Conservation (phyloP, 2,888 invertebrate genomes). For the Chrysopilus asiliformis region DNA sequence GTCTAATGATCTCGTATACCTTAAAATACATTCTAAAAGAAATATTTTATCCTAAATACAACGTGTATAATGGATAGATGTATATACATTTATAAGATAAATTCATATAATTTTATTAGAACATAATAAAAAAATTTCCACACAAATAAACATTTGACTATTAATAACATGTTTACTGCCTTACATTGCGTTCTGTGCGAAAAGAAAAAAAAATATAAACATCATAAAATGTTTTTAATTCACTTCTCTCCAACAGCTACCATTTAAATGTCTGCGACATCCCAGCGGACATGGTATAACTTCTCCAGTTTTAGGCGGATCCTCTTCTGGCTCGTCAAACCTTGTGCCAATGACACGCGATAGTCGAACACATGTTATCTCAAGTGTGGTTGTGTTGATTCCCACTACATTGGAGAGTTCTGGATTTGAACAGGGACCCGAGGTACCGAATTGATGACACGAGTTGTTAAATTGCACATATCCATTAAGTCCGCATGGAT, state of each 20-base stretch:
- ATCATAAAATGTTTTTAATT: background rate
- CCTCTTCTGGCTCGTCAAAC: slow-evolving; percentile 21
- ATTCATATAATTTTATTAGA: too few relatives aligned
- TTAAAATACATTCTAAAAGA: too few relatives aligned
- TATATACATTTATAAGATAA: too few relatives aligned
- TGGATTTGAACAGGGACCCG: slow-evolving; percentile 25
- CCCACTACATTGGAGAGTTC: slow-evolving; percentile 38
- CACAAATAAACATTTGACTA: too few relatives aligned
- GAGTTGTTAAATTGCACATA: slow-evolving; percentile 31
- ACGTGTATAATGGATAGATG: too few relatives aligned
- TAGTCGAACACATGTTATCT: slow-evolving; percentile 41
- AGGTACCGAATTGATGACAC: slow-evolving; percentile 25
- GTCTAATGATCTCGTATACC: too few relatives aligned
- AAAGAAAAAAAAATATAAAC: background rate
- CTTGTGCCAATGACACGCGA: slow-evolving; percentile 25
- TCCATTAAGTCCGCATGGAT: slow-evolving; percentile 46
- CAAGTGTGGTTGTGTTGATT: slow-evolving; percentile 46
- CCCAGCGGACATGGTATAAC: slow-evolving; percentile 22
- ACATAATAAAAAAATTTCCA: too few relatives aligned
- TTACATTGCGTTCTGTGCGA: too few relatives aligned
- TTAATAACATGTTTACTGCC: too few relatives aligned
- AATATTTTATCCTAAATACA: too few relatives aligned
- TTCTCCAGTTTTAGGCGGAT: slow-evolving; percentile 3
- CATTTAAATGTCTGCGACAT: slow-evolving; percentile 21
- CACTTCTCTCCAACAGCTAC: slow-evolving; percentile 17